A percentile compares a stretch with the other conserved stretches of the same genome.
These are phyloP conservation scores for Callorhinus ursinus DNA, from an alignment of 2,113 vertebrate genomes.

Conservation along the genomic window DNA sequence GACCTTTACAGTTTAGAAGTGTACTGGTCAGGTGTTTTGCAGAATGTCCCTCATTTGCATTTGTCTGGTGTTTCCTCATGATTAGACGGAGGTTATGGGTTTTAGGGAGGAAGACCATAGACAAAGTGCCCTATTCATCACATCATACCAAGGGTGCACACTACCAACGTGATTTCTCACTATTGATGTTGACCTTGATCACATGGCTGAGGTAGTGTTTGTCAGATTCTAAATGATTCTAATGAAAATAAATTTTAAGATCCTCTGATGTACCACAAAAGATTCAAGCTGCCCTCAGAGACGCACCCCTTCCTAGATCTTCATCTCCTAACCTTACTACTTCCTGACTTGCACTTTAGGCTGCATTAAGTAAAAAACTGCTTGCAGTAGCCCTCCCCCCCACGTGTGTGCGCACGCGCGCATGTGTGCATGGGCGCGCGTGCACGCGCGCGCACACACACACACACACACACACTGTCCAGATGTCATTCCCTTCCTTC, in stretches of 20 bases:
- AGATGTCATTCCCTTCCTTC: neutral
- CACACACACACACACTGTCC: neutral
- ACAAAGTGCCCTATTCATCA: neutral
- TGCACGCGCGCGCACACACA: too few relatives aligned
- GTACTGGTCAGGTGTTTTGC: neutral
- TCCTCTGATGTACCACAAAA: neutral
- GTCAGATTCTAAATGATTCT: neutral
- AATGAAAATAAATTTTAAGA: conserved; percentile 5
- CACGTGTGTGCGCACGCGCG: too few relatives aligned
- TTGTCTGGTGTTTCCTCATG: neutral
- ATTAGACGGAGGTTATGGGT: neutral
- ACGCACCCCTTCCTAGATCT: neutral
- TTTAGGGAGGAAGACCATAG: neutral
- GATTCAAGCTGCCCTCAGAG: neutral
- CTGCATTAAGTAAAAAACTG: neutral
- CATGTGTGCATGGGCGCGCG: too few relatives aligned
- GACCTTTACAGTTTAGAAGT: neutral
- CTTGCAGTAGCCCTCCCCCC: neutral
- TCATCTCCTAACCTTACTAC: neutral
- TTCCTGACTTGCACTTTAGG: neutral
- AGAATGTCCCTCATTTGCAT: neutral
- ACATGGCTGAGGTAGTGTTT: neutral
- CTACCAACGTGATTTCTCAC: neutral
- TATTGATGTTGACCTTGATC: neutral
- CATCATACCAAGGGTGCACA: neutral